A percentile compares a stretch with the other conserved stretches of the same genome.
phyloP scores from a whole-genome alignment of 2,113 vertebrate genomes.

The Oreochromis niloticus region DNA sequence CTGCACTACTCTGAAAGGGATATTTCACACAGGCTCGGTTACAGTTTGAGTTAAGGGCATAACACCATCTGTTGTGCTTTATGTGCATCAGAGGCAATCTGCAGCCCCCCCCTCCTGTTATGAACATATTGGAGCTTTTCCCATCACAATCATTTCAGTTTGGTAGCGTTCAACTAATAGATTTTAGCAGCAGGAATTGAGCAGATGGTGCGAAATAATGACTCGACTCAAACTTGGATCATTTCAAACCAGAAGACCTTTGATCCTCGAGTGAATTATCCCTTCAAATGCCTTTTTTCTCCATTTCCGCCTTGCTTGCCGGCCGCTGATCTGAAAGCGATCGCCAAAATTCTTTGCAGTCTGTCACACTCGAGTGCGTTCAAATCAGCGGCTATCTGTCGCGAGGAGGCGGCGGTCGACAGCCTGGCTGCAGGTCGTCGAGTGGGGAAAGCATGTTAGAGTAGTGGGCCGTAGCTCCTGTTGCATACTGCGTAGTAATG shows the following conservation, averaged over 20 bases:
- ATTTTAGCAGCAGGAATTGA: constrained; percentile 28
- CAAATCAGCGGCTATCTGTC: constrained; percentile 22
- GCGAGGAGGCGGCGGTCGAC: not conserved
- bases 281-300: constrained; percentile 31
- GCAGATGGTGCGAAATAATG: constrained; percentile 57
- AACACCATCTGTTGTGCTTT: constrained; percentile 53
- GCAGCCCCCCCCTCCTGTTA: not conserved
- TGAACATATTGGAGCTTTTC: constrained; percentile 38
- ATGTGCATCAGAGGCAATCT: constrained; percentile 21
- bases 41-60: constrained; percentile 30
- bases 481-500: constrained; percentile 58
- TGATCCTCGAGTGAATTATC: constrained; percentile 42
- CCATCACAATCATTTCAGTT: constrained; percentile 33
- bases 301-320: not conserved
- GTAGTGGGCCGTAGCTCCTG: constrained; percentile 45
- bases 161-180: constrained; percentile 46
- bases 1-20: constrained; percentile 49
- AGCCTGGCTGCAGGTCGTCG: not conserved
- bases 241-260: constrained; percentile 18
- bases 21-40: constrained; percentile 38
- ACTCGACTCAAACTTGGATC: constrained; percentile 37
- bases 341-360: not conserved
- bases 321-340: constrained; percentile 26
- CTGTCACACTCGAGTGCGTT: not conserved
- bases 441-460: constrained; percentile 17